A percentile compares a stretch with the other conserved stretches of the same genome.
These are phyloP conservation scores for Aporrectodea caliginosa DNA, from an alignment of 1,140 invertebrate species.

Conservation along the genomic window DNA sequence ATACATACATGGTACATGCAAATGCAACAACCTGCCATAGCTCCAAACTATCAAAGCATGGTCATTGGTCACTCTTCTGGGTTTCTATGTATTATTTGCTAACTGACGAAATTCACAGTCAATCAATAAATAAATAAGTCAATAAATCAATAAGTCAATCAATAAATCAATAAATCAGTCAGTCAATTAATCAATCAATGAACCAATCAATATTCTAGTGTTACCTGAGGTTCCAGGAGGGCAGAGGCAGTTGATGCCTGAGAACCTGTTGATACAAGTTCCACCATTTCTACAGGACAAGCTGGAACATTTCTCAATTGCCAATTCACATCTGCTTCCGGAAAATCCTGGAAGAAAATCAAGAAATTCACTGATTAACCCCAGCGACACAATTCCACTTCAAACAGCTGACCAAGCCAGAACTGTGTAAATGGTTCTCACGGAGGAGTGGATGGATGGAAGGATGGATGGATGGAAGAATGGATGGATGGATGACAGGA, in stretches of 20 bases:
- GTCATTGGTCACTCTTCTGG: too few species aligned
- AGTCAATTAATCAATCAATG: too few species aligned
- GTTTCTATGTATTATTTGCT: too few species aligned
- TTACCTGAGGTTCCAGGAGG: slow-evolving; percentile 22
- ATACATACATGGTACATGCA: too few species aligned
- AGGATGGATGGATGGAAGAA: neutral
- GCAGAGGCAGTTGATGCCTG: slow-evolving; percentile 14
- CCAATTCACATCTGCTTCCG: slow-evolving; percentile 40
- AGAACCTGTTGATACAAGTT: slow-evolving; percentile 35
- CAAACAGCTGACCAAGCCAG: neutral
- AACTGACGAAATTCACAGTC: too few species aligned
- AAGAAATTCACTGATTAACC: too few species aligned
- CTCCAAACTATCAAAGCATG: too few species aligned
- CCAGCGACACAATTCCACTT: neutral
- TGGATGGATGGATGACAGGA: slow-evolving; percentile 54
- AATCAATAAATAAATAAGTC: too few species aligned
- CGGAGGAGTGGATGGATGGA: neutral
- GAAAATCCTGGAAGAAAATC: slow-evolving; percentile 38
- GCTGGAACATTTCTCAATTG: slow-evolving; percentile 42
- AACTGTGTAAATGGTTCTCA: neutral
- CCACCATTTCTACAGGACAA: slow-evolving; percentile 44
- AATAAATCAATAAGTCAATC: too few species aligned
- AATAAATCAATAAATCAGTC: too few species aligned
- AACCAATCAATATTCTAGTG: too few species aligned
- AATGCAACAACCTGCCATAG: too few species aligned